These are phyloP conservation scores for Archaeoteleia sp. DNA, from an alignment of 2,888 invertebrate genomes.

Conservation along the genomic window DNA sequence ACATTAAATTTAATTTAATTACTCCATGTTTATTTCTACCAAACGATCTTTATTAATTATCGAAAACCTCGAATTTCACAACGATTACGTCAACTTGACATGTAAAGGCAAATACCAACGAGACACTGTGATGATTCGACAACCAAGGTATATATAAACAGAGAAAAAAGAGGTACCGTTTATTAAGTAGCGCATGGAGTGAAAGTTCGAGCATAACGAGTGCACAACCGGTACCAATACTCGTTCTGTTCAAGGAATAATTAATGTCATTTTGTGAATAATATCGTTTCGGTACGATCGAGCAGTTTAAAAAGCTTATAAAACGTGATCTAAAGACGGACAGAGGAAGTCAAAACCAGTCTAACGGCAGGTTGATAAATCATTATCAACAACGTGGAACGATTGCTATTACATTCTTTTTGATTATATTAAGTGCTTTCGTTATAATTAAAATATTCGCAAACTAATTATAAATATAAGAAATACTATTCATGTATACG, in stretches of 20 bases:
- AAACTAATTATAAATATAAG: too few species aligned
- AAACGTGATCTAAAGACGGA: conserved; percentile 17
- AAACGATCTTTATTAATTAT: conserved; percentile 4
- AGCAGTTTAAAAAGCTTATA: conserved; percentile 16
- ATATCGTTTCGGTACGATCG: conserved; percentile 22
- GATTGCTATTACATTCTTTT: conserved; percentile 1
- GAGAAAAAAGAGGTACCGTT: conserved; percentile 54
- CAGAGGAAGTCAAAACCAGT: conserved; percentile 28
- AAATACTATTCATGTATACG: too few species aligned
- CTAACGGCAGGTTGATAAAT: conserved; percentile 32
- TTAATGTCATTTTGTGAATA: conserved; percentile 35
- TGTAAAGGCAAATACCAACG: background rate
- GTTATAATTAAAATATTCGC: conserved; percentile 6
- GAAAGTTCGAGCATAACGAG: conserved; percentile 63
- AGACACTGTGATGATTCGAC: background rate
- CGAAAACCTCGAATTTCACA: background rate
- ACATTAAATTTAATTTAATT: too few species aligned
- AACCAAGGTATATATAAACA: background rate
- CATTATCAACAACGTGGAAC: conserved; percentile 6
- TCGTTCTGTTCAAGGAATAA: conserved; percentile 43
- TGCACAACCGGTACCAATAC: conserved; percentile 54
- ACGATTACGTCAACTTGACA: background rate
- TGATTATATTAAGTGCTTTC: background rate
- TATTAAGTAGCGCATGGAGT: conserved; percentile 64
- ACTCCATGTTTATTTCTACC: too few species aligned